These are phyloP conservation scores for Equus przewalskii DNA, from an alignment of 2,113 vertebrate genomes.

Conservation along the genomic window DNA sequence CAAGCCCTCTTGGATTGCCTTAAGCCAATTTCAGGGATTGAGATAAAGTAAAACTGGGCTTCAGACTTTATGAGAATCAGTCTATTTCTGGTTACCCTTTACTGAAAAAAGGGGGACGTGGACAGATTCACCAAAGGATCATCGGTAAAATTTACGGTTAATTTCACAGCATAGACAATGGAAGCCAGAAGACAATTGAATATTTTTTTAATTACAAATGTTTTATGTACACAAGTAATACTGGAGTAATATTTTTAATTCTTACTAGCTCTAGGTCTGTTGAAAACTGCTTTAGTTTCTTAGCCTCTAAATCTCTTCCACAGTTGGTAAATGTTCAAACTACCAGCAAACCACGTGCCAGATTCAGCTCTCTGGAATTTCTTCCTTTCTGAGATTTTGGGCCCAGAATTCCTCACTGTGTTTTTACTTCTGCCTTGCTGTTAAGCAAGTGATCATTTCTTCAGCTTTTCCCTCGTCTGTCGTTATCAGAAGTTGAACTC, in stretches of 20 bases:
- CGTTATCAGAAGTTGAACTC: background rate
- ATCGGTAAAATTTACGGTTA: background rate
- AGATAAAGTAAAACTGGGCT: background rate
- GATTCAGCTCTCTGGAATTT: background rate
- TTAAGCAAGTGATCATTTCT: background rate
- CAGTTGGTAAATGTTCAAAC: background rate
- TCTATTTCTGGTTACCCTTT: background rate
- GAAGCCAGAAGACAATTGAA: background rate
- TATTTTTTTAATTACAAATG: background rate
- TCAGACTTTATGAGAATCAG: background rate
- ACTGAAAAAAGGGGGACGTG: background rate
- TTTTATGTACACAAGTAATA: background rate
- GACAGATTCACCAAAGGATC: background rate
- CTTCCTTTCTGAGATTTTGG: background rate
- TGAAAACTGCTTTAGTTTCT: constrained; percentile 30
- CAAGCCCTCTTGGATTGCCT: background rate
- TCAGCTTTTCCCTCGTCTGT: background rate
- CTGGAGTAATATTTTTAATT: background rate
- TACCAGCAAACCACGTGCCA: background rate
- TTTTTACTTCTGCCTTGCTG: background rate
- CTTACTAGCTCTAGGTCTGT: background rate
- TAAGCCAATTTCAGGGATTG: background rate
- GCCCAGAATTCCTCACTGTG: background rate
- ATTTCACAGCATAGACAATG: background rate
- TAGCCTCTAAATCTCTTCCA: background rate